Evolutionary conservation across 2,888 invertebrate species (phyloP), one percentile per base, ranked within the genome.

Genomic region (Idaea biselata): DNA sequence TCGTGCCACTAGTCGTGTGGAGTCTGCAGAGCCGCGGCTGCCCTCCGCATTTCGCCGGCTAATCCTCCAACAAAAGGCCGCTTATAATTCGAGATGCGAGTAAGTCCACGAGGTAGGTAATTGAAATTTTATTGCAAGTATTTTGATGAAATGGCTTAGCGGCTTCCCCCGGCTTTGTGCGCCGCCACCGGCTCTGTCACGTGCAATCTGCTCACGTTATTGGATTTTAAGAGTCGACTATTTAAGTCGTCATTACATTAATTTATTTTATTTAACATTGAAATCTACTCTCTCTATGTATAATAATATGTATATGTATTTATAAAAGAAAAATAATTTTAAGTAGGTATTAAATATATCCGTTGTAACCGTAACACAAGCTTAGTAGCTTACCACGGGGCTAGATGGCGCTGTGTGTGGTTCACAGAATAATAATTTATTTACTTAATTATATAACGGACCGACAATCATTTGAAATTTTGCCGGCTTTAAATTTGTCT

Each of bases 101-200:
- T 73, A 73, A 78, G 73, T 69, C 74, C 68, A 66, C 73, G 75
- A 72, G 18, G 56, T 56, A 72, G 78, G 78, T 82, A 84, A 83
- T 83, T 81, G 82, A 80, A 84, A 83, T 82, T 84, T 85, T 86
- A 86, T 86, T 83, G 84, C 82, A 74, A 77, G 62, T 70, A 71
- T 76, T 79, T 74, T 75, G 77, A 75, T 76, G 74, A 71, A 67
- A 65, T 71, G 60, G 66, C 68, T 64, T 65, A 62, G 62, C 65
- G 69, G 72, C 68, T 67, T 67, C 62, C 58, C 56, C 44, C 16
- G 32, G 56, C 18, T 55, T 17, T 17, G 18, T 16, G 18, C 18
- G 18, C 55, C n/a, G 4, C 16, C 11, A 6, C n/a, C 53, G 55
- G 8, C 55, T 55, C 55, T 55, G 44, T 0, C 8, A 44, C 44